Base-by-base conservation (phyloP, 2,113 vertebrate species). In the Atherinomorus stipes region DNA sequence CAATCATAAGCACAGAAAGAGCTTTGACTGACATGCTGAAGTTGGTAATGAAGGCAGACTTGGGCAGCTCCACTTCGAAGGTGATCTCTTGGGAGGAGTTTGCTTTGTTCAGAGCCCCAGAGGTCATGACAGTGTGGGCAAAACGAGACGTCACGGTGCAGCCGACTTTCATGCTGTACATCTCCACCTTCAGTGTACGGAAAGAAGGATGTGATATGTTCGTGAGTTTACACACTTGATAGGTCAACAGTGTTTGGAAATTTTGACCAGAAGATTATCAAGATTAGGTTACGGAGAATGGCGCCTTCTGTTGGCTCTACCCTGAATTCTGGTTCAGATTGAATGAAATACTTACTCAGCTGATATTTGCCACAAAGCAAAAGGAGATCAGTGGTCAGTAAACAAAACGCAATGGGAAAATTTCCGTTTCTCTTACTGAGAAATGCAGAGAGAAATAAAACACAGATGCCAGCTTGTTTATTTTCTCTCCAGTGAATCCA, bases 21-120 rank as follows among this genome's bases (percentile, higher is more conserved):
- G 31, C 18, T 56, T 49, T 44, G 68, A 97, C 19, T 64, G 78
- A 99, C 97, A 98, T 96, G 95, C 91, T 96, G 81, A 99, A 98
- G 91, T 97, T 96, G 74, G 95, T 95, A 90, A 99, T 98, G 92
- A 98, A 99, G 78, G 97, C 96, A 0, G 95, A 95, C 88, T 97
- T 99, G 40, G 97, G 97, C 22, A 99, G 93, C 0, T 98, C 96
- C 88, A 99, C 90, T 40, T 98, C 93, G 11, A 98, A 99, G 75
- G 91, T 72, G 44, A 96, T 94, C 92, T 99, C 96, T 85, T 93
- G 94, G 19, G 96, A 93, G 19, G 77, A 7, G 0, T 94, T 90
- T 42, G 93, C 97, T 38, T 83, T 94, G 90, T 99, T 99, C 56
- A 95, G 87, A 72, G 94, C 95, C 78, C 71, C 93, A 37, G 97